A percentile compares a stretch with the other conserved stretches of the same genome.
Evolutionary conservation across 2,888 invertebrate species (phyloP).

Genomic region (Heterodera filipjevi): DNA sequence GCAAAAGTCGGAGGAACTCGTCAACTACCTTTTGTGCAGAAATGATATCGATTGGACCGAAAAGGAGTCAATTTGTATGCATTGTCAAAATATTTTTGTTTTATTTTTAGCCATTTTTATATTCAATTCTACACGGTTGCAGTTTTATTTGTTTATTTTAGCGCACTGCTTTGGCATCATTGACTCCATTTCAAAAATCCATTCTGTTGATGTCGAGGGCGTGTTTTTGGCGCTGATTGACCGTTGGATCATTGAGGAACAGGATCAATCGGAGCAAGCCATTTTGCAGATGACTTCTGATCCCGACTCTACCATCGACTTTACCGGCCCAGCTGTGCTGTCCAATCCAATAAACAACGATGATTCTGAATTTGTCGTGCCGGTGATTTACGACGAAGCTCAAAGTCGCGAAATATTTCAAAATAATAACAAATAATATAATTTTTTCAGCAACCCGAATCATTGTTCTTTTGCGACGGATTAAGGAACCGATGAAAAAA

Average conservation of each 20-base stretch:
- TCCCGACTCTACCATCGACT: slow-evolving; percentile 38
- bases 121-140: not conserved
- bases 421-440: no score
- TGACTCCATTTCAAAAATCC: slow-evolving; percentile 31
- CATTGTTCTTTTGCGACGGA: slow-evolving; percentile 15
- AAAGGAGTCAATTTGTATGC: slow-evolving; percentile 40
- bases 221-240: slow-evolving; percentile 33
- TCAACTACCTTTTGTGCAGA: slow-evolving; percentile 44
- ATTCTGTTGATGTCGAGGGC: slow-evolving; percentile 21
- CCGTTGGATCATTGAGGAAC: slow-evolving; percentile 27
- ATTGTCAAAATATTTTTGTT: slow-evolving; percentile 12
- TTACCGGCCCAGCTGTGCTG: slow-evolving; percentile 18
- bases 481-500: slow-evolving; percentile 24
- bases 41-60: slow-evolving; percentile 48
- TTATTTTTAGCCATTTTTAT: not conserved
- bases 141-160: slow-evolving; percentile 18
- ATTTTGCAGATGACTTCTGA: slow-evolving; percentile 16
- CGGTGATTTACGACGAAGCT: slow-evolving; percentile 21
- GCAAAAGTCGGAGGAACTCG: slow-evolving; percentile 43
- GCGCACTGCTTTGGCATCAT: slow-evolving; percentile 27
- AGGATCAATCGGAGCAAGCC: slow-evolving; percentile 6
- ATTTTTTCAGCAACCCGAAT: slow-evolving; percentile 16
- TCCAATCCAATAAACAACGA: not conserved
- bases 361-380: slow-evolving; percentile 7
- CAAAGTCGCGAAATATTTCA: not conserved